Conservation (phyloP, 1,140 invertebrate genomes). For the Dryas iulia region DNA sequence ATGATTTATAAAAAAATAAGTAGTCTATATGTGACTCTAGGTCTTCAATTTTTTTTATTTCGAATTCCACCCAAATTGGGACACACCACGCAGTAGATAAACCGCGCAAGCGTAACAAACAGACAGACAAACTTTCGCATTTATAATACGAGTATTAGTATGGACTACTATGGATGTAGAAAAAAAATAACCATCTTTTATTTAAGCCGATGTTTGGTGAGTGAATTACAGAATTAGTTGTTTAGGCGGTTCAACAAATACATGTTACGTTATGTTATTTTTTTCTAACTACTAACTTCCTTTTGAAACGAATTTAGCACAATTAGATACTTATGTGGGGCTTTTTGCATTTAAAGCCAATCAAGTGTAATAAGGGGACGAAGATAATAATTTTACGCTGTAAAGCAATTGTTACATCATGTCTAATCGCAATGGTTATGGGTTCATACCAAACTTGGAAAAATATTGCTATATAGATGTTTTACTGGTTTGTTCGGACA, state of each 20-base stretch:
- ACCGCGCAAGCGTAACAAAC: too few species aligned
- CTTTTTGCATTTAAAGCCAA: conserved; percentile 49
- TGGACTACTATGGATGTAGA: conserved; percentile 23
- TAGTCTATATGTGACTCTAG: too few species aligned
- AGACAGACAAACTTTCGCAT: too few species aligned
- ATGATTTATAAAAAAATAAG: too few species aligned
- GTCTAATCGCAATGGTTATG: neutral
- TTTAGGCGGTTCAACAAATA: conserved; percentile 49
- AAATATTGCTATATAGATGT: too few species aligned
- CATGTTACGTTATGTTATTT: conserved; percentile 29
- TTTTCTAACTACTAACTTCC: conserved; percentile 4
- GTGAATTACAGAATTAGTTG: conserved; percentile 58
- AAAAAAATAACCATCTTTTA: conserved; percentile 18
- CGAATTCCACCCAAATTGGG: too few species aligned
- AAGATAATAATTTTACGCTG: neutral
- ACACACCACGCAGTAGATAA: too few species aligned
- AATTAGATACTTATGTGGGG: conserved; percentile 55
- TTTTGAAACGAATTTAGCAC: conserved; percentile 63
- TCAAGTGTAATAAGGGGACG: conserved; percentile 42
- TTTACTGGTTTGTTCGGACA: too few species aligned
- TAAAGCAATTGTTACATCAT: neutral
- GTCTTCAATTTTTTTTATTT: too few species aligned
- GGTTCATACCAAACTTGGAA: too few species aligned
- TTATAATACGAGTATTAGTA: too few species aligned
- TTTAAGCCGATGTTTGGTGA: conserved; percentile 41